Evolutionary conservation across 2,113 vertebrate genomes (phyloP).

Genomic region (Lagopus muta): DNA sequence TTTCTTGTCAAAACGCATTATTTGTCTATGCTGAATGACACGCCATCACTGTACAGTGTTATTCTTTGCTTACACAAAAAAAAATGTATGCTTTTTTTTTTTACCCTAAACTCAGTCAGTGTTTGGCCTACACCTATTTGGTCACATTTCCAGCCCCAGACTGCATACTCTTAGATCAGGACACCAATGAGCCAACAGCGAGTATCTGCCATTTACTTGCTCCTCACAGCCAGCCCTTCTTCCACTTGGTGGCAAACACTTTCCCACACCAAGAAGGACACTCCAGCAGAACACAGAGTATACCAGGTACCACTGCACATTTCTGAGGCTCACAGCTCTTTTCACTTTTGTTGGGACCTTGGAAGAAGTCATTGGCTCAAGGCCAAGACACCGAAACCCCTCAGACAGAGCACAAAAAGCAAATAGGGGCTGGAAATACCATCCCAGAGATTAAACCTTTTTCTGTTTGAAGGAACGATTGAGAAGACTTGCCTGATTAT

Average conservation of each 20-base stretch:
- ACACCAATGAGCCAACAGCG: not conserved
- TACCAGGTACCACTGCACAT: fast-evolving
- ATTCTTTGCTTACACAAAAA: not conserved
- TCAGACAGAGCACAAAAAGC: not conserved
- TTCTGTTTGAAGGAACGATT: constrained; percentile 18
- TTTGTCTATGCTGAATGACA: not conserved
- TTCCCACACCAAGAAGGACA: not conserved
- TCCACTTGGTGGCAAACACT: not conserved
- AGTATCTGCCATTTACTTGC: no score
- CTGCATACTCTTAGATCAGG: fast-evolving
- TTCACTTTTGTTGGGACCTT: not conserved
- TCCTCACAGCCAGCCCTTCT: not conserved
- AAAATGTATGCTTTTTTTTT: not conserved
- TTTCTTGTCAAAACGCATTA: not conserved
- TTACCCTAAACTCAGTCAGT: not conserved
- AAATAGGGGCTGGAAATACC: constrained; percentile 31
- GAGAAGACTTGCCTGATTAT: not conserved
- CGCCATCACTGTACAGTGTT: not conserved
- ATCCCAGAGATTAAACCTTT: not conserved
- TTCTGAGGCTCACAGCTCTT: not conserved
- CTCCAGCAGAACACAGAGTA: not conserved
- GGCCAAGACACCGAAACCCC: not conserved
- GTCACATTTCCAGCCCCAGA: fast-evolving
- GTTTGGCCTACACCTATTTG: not conserved
- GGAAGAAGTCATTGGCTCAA: not conserved